Evolutionary conservation across 2,113 vertebrate species (phyloP).

Genomic region (Ochotona princeps): DNA sequence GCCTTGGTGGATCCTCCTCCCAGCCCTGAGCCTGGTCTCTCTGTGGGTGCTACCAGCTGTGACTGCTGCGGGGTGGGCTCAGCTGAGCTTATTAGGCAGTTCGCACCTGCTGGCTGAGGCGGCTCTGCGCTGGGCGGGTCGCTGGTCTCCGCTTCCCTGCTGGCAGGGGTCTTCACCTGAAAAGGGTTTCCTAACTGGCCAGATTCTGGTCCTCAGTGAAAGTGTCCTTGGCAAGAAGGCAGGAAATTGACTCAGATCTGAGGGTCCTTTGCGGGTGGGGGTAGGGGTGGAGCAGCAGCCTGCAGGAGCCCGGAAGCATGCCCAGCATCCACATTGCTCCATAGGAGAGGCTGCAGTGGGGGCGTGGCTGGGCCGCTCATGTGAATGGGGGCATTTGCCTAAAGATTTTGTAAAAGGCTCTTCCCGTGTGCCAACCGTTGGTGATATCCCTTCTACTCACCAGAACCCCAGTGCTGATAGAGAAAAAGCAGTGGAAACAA

Average conservation of each 20-base stretch:
- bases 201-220: not conserved
- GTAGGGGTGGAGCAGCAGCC: not conserved
- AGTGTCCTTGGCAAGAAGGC: fast-evolving
- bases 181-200: fast-evolving
- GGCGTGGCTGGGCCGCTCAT: too few relatives aligned
- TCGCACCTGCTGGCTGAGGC: not conserved
- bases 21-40: fast-evolving
- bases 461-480: not conserved
- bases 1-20: fast-evolving
- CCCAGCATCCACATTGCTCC: too few relatives aligned
- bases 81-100: not conserved
- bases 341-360: too few relatives aligned
- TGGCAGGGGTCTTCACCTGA: fast-evolving
- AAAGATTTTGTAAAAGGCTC: fast-evolving
- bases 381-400: fast-evolving
- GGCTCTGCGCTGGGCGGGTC: fast-evolving
- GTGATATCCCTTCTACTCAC: not conserved
- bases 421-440: too few relatives aligned
- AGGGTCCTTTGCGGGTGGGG: too few relatives aligned
- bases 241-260: too few relatives aligned
- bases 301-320: not conserved
- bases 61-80: not conserved
- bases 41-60: not conserved
- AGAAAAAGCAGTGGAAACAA: too few relatives aligned
- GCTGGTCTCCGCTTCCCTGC: not conserved